phyloP scores from a whole-genome alignment of 2,113 vertebrate genomes.

The Sula dactylatra region DNA sequence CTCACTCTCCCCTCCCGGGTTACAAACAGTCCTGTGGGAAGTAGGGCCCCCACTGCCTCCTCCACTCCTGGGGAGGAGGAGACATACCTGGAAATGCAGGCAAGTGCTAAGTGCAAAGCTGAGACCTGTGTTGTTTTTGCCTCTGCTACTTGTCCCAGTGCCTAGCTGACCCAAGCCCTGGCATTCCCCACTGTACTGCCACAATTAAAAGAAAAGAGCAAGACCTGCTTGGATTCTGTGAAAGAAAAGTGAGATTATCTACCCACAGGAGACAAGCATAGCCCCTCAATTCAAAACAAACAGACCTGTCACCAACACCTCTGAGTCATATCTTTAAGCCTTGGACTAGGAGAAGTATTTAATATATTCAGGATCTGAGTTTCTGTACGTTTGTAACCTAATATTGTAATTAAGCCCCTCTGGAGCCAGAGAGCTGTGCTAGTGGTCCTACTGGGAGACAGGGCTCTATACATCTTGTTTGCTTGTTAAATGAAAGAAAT shows the following conservation, averaged over 20 bases:
- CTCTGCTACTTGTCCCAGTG: accelerated
- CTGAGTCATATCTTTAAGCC: background rate
- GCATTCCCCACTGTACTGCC: background rate
- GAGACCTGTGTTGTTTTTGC: background rate
- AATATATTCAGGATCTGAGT: background rate
- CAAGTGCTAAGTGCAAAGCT: background rate
- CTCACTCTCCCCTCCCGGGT: accelerated
- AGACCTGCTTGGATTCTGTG: background rate
- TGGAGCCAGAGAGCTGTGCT: background rate
- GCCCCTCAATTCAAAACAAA: background rate
- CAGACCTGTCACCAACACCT: background rate
- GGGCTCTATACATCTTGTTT: background rate
- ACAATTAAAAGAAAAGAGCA: background rate
- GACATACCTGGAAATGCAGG: background rate
- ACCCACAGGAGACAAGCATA: background rate
- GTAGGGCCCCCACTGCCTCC: background rate
- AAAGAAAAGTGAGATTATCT: background rate
- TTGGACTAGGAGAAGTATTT: background rate
- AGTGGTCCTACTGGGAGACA: background rate
- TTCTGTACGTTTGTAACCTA: background rate
- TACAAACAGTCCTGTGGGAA: background rate
- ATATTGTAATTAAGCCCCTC: background rate
- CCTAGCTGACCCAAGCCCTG: background rate
- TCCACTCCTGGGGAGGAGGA: background rate
- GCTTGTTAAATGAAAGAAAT: background rate